Evolutionary conservation across 2,797 vertebrate genomes (phyloP), one percentile per base, ranked within the genome.

Genomic region (Periophthalmus magnuspinnatus): DNA sequence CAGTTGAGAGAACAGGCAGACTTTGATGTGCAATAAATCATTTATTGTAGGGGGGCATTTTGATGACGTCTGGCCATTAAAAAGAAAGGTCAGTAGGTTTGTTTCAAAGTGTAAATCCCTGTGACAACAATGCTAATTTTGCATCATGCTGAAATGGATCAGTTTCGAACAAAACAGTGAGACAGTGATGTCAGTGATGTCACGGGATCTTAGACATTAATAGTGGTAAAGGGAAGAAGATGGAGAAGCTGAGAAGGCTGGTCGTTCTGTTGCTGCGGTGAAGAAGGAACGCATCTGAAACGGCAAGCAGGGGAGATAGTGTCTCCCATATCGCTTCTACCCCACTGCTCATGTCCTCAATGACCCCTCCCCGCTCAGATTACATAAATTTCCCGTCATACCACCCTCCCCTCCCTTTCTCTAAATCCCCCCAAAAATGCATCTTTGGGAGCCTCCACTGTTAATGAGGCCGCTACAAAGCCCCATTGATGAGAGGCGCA

Each of bases 391-490:
- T 81, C 68, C 81, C 87, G 88, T 83, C 82, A 79, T 58, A 80
- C 71, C 81, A 13, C 41, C 13, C 41, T 45, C 79, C 71, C 78
- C 75, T 72, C 72, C 80, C 71, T 79, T 87, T 87, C 76, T 87
- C 82, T 48, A 48, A 32, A 65, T 71, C 75, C 77, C 68, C 67
- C 57, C 57, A 34, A 65, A 65, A 65, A 59, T 86, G 75, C 83
- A 72, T 89, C 82, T 80, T 62, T 76, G 80, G 81, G 79, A 89
- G 84, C 68, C 74, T 76, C 76, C 69, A 68, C 24, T 58, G 75
- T 84, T 92, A 91, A 92, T 91, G 88, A 92, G 86, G 70, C 76
- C 68, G 13, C 73, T 48, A 92, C 90, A 92, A 91, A 87, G 88
- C 73, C 82, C 85, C 84, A 92, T 92, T 92, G 90, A 92, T 88